A percentile compares a stretch with the other conserved stretches of the same genome.
Evolutionary conservation across 2,888 invertebrate species (phyloP).

Genomic region (Chrysodeixis includens): DNA sequence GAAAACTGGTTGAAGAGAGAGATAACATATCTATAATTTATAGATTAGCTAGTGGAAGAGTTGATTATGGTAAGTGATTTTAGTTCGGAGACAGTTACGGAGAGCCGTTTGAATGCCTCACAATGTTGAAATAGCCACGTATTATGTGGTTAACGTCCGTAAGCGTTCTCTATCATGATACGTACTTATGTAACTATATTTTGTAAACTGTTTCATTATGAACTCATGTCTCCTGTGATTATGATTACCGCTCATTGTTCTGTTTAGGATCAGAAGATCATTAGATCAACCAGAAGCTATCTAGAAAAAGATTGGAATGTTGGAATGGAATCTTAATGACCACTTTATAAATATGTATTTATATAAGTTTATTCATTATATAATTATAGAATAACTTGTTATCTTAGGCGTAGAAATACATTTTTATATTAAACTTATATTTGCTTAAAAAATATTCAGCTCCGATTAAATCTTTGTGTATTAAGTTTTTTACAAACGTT

Average conservation of each 20-base stretch:
- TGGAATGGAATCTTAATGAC: constrained; percentile 1
- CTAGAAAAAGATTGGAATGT: not conserved
- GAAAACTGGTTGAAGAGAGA: constrained; percentile 66
- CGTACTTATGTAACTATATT: constrained; percentile 36
- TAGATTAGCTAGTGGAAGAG: constrained; percentile 68
- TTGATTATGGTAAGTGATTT: constrained; percentile 68
- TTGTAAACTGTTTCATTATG: constrained; percentile 28
- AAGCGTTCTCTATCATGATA: constrained; percentile 42
- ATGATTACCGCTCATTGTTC: constrained; percentile 19
- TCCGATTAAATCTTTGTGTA: not conserved
- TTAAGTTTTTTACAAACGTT: not conserved
- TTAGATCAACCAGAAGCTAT: constrained; percentile 1
- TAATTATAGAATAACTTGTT: not conserved
- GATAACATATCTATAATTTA: constrained; percentile 75
- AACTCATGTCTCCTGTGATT: constrained; percentile 22
- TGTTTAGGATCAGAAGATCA: not conserved
- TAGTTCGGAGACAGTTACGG: constrained; percentile 57
- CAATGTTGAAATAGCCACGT: constrained; percentile 59
- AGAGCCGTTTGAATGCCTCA: constrained; percentile 52
- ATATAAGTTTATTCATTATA: not conserved
- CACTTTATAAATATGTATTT: not conserved
- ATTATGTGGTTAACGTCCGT: constrained; percentile 36
- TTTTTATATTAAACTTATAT: not conserved
- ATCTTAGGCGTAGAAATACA: not conserved
- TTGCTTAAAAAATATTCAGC: not conserved